Evolutionary conservation across 2,113 vertebrate species (phyloP).

Genomic region (Lycocorax pyrrhopterus): DNA sequence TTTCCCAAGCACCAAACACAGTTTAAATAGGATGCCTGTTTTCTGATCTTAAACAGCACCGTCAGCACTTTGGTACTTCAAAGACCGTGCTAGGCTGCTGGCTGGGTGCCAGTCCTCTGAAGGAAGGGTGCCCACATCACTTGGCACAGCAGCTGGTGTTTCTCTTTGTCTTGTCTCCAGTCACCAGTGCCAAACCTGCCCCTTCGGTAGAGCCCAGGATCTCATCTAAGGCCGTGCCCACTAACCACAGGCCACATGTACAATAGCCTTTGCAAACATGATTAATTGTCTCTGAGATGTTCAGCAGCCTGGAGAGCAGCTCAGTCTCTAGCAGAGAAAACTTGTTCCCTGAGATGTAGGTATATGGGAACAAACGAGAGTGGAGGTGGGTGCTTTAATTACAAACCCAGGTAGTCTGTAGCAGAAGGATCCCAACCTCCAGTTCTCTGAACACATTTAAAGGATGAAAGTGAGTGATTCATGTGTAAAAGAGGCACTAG

Average conservation of each 20-base stretch:
- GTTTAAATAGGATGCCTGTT: not conserved
- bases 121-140: not conserved
- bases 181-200: not conserved
- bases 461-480: not conserved
- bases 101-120: not conserved
- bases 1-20: not conserved
- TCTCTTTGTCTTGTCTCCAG: not conserved
- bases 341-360: not conserved
- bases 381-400: not conserved
- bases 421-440: not conserved
- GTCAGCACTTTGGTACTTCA: conserved; percentile 43
- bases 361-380: not conserved
- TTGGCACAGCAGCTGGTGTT: not conserved
- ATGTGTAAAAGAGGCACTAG: not conserved
- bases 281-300: not conserved
- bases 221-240: not conserved
- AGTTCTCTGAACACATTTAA: not conserved
- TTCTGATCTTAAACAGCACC: not conserved
- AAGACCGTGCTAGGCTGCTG: not conserved
- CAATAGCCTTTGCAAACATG: not conserved
- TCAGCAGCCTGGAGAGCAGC: not conserved
- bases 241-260: not conserved
- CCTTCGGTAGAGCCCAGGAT: not conserved
- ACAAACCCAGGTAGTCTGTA: not conserved
- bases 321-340: not conserved